A percentile compares a stretch with the other conserved stretches of the same genome.
phyloP scores from a whole-genome alignment of 2,888 invertebrate species.

The Formica aserva region DNA sequence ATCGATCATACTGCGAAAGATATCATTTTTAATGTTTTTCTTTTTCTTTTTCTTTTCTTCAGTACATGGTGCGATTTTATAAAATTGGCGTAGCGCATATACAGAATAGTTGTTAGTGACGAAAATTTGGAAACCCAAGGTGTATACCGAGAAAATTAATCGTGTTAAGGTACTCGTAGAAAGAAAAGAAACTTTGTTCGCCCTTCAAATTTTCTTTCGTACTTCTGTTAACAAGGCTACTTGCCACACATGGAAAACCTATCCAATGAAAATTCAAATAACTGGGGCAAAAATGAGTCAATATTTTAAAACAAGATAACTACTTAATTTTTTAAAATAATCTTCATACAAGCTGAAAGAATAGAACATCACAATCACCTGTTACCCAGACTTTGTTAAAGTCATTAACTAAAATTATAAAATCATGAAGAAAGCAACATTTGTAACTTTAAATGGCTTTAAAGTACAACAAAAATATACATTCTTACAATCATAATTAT shows the following conservation, averaged over 20 bases:
- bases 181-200: neutral
- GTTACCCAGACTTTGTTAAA: constrained; percentile 61
- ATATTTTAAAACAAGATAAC: neutral
- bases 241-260: constrained; percentile 16
- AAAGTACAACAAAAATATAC: constrained; percentile 32
- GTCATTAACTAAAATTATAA: constrained; percentile 69
- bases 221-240: neutral
- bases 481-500: neutral
- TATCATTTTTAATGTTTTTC: neutral
- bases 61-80: constrained; percentile 13
- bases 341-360: constrained; percentile 64
- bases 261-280: constrained; percentile 36
- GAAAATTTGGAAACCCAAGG: neutral
- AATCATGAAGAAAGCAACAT: constrained; percentile 81
- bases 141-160: constrained; percentile 33
- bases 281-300: neutral
- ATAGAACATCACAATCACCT: constrained; percentile 65
- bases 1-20: constrained; percentile 11
- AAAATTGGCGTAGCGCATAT: neutral
- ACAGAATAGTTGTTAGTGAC: constrained; percentile 36
- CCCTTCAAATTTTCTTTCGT: constrained; percentile 22
- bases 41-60: neutral
- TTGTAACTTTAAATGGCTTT: constrained; percentile 75
- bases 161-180: constrained; percentile 12
- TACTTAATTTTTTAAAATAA: constrained; percentile 39